Conservation (phyloP, 2,888 invertebrate species). For the Rhingia rostrata region DNA sequence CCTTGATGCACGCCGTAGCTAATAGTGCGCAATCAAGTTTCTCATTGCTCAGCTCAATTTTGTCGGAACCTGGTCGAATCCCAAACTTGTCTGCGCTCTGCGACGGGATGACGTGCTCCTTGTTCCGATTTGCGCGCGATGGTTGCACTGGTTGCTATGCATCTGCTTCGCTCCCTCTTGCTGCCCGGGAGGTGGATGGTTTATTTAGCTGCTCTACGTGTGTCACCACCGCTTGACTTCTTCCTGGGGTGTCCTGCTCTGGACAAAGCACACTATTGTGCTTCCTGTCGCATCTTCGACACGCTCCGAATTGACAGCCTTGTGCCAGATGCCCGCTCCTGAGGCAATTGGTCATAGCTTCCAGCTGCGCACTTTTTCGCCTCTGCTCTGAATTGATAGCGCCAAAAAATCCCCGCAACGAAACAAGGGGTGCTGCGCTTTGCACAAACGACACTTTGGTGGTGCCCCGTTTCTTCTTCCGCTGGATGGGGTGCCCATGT, state of each 20-base stretch:
- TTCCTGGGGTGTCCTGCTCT: not conserved
- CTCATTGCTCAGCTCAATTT: not conserved
- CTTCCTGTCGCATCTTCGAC: slow-evolving; percentile 8
- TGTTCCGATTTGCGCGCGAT: not conserved
- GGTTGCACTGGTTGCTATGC: not conserved
- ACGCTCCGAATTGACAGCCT: not conserved
- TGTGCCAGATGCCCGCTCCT: not conserved
- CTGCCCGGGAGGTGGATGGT: not conserved
- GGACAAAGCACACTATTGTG: slow-evolving; percentile 20
- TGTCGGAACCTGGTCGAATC: not conserved
- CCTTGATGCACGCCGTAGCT: slow-evolving; percentile 3
- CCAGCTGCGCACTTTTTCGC: slow-evolving; percentile 3
- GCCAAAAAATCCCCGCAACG: slow-evolving; percentile 4
- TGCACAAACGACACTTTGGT: slow-evolving; percentile 10
- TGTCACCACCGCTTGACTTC: not conserved
- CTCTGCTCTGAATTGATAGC: not conserved
- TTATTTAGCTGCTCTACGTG: no score
- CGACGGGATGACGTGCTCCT: not conserved
- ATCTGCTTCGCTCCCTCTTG: not conserved
- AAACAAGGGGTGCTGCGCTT: not conserved
- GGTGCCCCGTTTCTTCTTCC: not conserved
- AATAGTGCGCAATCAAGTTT: not conserved
- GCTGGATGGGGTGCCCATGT: not conserved
- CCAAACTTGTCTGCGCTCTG: not conserved
- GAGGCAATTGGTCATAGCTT: slow-evolving; percentile 9